These are phyloP conservation scores for Nothoprocta pentlandii DNA, from an alignment of 2,113 vertebrate genomes.

Conservation along the genomic window DNA sequence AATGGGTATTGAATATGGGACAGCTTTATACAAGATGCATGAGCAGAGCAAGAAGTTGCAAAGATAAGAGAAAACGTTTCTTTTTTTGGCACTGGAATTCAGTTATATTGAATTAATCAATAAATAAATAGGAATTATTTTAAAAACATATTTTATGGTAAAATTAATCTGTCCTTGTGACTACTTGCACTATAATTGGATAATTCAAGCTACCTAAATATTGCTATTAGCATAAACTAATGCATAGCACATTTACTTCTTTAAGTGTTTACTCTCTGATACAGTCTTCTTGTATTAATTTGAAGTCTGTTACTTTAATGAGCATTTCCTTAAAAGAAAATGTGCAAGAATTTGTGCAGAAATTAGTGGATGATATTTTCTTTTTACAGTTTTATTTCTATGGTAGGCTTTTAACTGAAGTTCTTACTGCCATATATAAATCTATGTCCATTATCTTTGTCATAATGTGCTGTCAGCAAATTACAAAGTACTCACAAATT, in stretches of 20 bases:
- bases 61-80: background rate
- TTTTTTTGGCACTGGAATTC: background rate
- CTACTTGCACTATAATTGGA: background rate
- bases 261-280: slow-evolving; percentile 10
- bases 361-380: background rate
- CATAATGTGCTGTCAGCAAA: background rate
- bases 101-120: slow-evolving; percentile 11
- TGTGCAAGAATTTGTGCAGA: background rate
- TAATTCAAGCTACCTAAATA: background rate
- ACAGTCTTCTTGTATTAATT: background rate
- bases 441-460: background rate
- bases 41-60: background rate
- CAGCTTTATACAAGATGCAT: background rate
- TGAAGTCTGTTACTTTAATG: background rate
- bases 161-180: background rate
- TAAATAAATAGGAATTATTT: background rate
- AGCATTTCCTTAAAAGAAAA: background rate
- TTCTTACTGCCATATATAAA: background rate
- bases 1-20: background rate
- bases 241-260: background rate
- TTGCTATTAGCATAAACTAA: background rate
- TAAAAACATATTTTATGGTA: background rate
- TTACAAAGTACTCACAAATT: background rate
- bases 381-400: background rate
- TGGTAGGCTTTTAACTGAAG: background rate